Conservation (phyloP, 2,797 vertebrate genomes). For the Enteromius viviparus region DNA sequence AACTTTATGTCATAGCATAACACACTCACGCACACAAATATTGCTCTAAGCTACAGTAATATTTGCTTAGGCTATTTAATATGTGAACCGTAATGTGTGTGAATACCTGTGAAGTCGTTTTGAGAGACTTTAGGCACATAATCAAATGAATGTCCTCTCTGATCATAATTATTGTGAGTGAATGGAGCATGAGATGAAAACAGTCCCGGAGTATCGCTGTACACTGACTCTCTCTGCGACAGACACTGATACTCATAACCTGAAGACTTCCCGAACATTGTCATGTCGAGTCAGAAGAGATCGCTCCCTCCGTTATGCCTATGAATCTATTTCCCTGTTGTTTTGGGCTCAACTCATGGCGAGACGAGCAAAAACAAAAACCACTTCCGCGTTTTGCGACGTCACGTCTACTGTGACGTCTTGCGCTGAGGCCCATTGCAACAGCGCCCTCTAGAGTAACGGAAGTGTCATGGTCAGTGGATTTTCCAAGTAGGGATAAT, state of each 20-base stretch:
- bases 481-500: no score
- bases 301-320: background rate
- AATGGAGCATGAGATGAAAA: slow-evolving; percentile 68
- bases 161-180: slow-evolving; percentile 54
- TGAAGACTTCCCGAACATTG: slow-evolving; percentile 73
- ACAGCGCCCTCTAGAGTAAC: slow-evolving; percentile 27
- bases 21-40: background rate
- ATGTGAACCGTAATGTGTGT: background rate
- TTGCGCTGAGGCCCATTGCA: background rate
- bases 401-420: background rate
- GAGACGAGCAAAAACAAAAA: background rate
- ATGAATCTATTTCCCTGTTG: background rate
- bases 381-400: slow-evolving; percentile 54
- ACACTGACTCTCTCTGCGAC: slow-evolving; percentile 71
- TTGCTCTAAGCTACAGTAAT: background rate
- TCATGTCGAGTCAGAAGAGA: background rate
- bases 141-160: slow-evolving; percentile 76
- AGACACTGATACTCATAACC: slow-evolving; percentile 78
- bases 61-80: background rate
- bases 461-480: background rate
- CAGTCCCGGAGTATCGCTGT: slow-evolving; percentile 70
- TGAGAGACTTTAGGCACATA: slow-evolving; percentile 75
- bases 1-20: background rate
- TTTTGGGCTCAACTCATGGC: background rate
- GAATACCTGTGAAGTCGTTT: slow-evolving; percentile 71